phyloP scores from a whole-genome alignment of 1,140 invertebrate genomes.

The Drosophila simulans region DNA sequence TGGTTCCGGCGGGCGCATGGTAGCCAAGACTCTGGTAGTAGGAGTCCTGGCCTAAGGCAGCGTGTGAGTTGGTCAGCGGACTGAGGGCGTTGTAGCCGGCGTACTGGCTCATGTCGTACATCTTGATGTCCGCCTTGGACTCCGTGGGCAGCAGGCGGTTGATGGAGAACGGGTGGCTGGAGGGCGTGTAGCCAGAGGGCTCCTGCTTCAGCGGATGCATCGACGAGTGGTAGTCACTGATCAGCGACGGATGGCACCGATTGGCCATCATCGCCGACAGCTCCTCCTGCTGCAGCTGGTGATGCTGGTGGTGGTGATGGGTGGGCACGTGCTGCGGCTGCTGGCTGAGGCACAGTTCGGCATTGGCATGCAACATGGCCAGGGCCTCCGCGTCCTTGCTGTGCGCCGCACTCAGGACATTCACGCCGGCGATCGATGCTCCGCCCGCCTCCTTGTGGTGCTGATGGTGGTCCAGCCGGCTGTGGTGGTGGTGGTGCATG shows the following conservation, averaged over 20 bases:
- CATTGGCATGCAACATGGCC: slow-evolving; percentile 86
- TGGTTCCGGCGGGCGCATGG: slow-evolving; percentile 88
- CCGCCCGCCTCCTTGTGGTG: slow-evolving; percentile 78
- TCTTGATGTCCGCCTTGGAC: slow-evolving; percentile 92
- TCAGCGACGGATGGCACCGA: slow-evolving; percentile 87
- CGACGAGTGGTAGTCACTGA: slow-evolving; percentile 87
- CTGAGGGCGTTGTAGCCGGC: slow-evolving; percentile 87
- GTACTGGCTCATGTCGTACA: slow-evolving; percentile 91
- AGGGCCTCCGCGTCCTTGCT: slow-evolving; percentile 86
- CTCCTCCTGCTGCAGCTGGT: slow-evolving; percentile 86
- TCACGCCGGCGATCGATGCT: slow-evolving; percentile 68
- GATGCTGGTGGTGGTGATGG: slow-evolving; percentile 85
- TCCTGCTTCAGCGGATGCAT: slow-evolving; percentile 92
- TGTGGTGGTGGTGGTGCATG: slow-evolving; percentile 85
- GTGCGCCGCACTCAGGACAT: slow-evolving; percentile 72
- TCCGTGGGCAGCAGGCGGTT: slow-evolving; percentile 94
- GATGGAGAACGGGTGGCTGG: slow-evolving; percentile 96
- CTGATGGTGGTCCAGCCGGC: slow-evolving; percentile 85
- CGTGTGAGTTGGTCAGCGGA: slow-evolving; percentile 87
- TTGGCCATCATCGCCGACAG: slow-evolving; percentile 89
- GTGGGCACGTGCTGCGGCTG: slow-evolving; percentile 85
- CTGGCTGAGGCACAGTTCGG: slow-evolving; percentile 83
- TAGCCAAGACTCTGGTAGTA: slow-evolving; percentile 93
- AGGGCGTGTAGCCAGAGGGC: slow-evolving; percentile 89
- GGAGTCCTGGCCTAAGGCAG: slow-evolving; percentile 88